A percentile compares a stretch with the other conserved stretches of the same genome.
Conservation (phyloP, 1,140 invertebrate genomes). For the Sarcophaga peregrina region DNA sequence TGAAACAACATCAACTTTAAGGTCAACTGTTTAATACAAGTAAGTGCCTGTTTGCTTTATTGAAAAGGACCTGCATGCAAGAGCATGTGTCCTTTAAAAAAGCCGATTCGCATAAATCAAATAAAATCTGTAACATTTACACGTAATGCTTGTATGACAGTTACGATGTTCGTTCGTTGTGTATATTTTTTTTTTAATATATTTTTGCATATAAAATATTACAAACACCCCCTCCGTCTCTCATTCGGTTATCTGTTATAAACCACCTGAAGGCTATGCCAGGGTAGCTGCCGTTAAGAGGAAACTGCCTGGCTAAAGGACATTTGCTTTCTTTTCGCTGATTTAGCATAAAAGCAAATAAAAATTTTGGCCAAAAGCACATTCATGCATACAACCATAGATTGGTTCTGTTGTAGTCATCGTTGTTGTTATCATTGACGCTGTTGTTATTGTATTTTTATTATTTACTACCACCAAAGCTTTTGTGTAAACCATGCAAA, state of each 20-base stretch:
- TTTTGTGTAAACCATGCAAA: not conserved
- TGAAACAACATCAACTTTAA: no score
- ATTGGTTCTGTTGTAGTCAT: not conserved
- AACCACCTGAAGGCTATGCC: not conserved
- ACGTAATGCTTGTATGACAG: conserved; percentile 4
- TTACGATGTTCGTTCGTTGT: not conserved
- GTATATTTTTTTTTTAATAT: not conserved
- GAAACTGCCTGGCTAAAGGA: not conserved
- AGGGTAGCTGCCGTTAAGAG: no score
- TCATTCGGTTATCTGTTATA: not conserved
- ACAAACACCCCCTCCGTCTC: no score
- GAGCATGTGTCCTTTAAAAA: no score
- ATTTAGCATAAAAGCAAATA: not conserved
- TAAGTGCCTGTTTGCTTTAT: no score
- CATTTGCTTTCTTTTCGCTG: not conserved
- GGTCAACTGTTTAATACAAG: no score
- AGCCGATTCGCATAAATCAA: not conserved
- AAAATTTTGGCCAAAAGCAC: not conserved
- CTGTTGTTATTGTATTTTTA: not conserved
- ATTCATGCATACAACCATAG: not conserved
- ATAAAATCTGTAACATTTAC: conserved; percentile 2
- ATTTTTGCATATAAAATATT: conserved; percentile 15
- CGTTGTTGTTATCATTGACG: not conserved
- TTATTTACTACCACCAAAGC: conserved; percentile 9
- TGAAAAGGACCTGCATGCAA: no score